Conservation (phyloP, 2,797 vertebrate species). For the Pseudocheirus occidentalis region DNA sequence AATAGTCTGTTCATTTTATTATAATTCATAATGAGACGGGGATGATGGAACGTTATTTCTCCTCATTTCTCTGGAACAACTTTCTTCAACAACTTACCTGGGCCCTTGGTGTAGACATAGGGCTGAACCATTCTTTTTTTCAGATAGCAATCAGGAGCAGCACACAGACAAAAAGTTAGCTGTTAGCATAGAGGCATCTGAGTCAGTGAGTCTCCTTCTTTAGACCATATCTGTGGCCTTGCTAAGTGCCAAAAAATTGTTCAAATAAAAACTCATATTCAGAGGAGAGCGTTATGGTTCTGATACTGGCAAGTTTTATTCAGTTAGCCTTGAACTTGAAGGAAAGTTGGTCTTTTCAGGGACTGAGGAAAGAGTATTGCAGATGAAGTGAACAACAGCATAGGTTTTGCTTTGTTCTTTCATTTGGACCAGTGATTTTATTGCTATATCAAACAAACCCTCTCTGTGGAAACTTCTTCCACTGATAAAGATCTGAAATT, state of each 20-base stretch:
- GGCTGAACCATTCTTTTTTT: background rate
- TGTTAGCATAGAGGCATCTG: background rate
- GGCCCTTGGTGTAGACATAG: background rate
- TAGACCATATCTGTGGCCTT: background rate
- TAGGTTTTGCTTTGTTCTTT: background rate
- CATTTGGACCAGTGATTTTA: background rate
- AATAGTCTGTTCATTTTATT: background rate
- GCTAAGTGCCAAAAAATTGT: background rate
- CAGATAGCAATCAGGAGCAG: background rate
- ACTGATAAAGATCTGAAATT: background rate
- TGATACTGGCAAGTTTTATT: background rate
- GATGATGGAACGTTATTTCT: background rate
- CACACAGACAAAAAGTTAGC: background rate
- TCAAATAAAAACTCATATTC: background rate
- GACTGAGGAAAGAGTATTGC: background rate
- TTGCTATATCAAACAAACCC: background rate
- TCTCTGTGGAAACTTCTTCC: background rate
- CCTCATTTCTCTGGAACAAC: background rate
- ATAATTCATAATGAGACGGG: background rate
- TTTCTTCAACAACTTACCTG: background rate
- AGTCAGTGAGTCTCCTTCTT: background rate
- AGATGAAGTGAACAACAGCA: background rate
- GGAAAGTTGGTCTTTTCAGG: background rate
- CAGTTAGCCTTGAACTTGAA: background rate
- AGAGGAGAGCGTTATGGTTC: background rate